Base-by-base conservation (phyloP, 2,797 vertebrate genomes). In the Corythornis leucogaster region DNA sequence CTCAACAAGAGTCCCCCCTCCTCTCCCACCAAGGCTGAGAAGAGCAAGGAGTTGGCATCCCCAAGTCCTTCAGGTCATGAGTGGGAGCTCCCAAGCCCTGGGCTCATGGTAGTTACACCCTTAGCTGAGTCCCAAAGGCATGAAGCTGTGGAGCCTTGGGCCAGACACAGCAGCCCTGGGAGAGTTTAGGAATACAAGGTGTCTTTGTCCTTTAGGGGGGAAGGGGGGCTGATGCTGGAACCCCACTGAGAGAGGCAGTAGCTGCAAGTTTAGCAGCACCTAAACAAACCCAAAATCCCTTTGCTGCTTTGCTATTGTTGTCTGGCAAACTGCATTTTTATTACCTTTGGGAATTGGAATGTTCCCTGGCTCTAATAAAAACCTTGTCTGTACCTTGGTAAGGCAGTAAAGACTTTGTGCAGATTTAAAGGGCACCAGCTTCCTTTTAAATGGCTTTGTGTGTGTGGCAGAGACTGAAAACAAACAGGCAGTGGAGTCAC, bases 301-400 rank as follows among this genome's bases (percentile, higher is more conserved):
- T 40, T 68, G 68, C 68, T 75, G 4, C 30, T 75, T 87, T 76
- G 42, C 84, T 81, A 10, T 76, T 90, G 59, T 90, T 61, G 76
- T 50, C 89, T 76, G 73, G 68, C 55, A 82, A 61, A 5, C 10
- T 50, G 61, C 38, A 11, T 73, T 77, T 90, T 76, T 69, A 85
- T 92, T 77, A 69, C 87, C 70, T 85, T 43, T 57, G 61, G 70
- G 78, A 83, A 75, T 5, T 74, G 90, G 90, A 91, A 83, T 63
- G 90, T 94, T 94, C 87, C 74, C 46, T 86, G 87, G 66, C 74
- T 80, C 43, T 51, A n/a, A 85, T 80, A 90, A 86, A 89, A 85
- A 53, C 12, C 38, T 40, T 40, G 77, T 28, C 87, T 42, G 61
- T 31, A 42, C 62, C 66, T 62, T 74, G 40, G 48, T 33, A 38